A percentile compares a stretch with the other conserved stretches of the same genome.
These are phyloP conservation scores for Heliangelus exortis DNA, from an alignment of 2,797 vertebrate species.

Conservation along the genomic window DNA sequence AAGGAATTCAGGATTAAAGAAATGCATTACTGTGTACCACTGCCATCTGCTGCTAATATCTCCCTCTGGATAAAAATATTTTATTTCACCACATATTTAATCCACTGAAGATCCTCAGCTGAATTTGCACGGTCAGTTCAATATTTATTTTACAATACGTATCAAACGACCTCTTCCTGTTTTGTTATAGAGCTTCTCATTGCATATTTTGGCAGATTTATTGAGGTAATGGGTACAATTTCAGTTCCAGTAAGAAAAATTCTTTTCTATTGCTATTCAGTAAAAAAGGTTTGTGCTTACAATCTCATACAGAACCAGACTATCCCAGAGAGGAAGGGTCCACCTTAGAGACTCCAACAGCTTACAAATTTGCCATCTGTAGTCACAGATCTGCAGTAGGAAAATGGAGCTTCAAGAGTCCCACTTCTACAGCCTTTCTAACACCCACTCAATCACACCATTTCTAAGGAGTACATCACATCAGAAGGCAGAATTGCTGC, in stretches of 20 bases:
- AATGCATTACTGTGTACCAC: conserved; percentile 31
- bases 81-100: conserved; percentile 36
- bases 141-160: neutral
- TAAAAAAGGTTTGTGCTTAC: neutral
- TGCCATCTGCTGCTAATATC: conserved; percentile 65
- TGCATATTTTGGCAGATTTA: neutral
- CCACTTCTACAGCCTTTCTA: conserved; percentile 36
- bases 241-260: neutral
- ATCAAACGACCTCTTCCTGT: neutral
- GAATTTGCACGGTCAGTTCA: neutral
- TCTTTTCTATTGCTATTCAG: neutral
- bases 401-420: conserved; percentile 58
- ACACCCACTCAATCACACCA: conserved; percentile 54
- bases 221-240: neutral
- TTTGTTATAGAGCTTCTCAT: neutral
- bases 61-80: neutral
- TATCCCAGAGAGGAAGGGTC: conserved; percentile 29
- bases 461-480: conserved; percentile 26
- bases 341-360: conserved; percentile 25
- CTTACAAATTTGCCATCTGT: conserved; percentile 52
- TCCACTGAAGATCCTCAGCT: neutral
- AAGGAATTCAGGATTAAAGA: conserved; percentile 51
- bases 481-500: conserved; percentile 21
- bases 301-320: neutral
- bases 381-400: conserved; percentile 22